Evolutionary conservation across 2,113 vertebrate species (phyloP).

Genomic region (Mesocricetus auratus): DNA sequence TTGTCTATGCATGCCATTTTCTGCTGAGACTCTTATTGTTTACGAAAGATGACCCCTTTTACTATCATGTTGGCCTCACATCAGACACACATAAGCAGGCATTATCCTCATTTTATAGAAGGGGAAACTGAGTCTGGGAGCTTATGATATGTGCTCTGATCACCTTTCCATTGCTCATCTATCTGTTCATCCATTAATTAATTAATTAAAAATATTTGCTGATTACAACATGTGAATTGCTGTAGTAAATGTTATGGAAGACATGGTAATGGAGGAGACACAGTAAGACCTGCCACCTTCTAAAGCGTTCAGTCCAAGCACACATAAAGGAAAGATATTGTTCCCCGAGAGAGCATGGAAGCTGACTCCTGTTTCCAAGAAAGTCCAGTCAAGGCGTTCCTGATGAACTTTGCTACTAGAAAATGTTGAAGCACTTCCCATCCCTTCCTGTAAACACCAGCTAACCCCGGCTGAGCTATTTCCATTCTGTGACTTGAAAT

Average conservation of each 20-base stretch:
- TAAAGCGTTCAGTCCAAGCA: constrained; percentile 5
- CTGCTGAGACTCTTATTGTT: neutral
- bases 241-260: neutral
- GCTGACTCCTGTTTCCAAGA: neutral
- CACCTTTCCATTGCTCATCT: neutral
- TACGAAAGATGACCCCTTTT: neutral
- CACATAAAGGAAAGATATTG: neutral
- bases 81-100: neutral
- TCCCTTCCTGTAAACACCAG: neutral
- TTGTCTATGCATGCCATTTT: neutral
- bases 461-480: neutral
- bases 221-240: neutral
- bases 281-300: neutral
- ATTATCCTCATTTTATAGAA: constrained; percentile 3
- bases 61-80: neutral
- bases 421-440: neutral
- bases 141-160: neutral
- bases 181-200: neutral
- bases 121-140: neutral
- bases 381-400: constrained; percentile 4
- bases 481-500: neutral
- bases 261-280: neutral
- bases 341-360: neutral
- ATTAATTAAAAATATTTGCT: neutral
- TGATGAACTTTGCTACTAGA: constrained; percentile 16